phyloP scores from a whole-genome alignment of 2,888 invertebrate species.

The Agriopis aurantiaria region DNA sequence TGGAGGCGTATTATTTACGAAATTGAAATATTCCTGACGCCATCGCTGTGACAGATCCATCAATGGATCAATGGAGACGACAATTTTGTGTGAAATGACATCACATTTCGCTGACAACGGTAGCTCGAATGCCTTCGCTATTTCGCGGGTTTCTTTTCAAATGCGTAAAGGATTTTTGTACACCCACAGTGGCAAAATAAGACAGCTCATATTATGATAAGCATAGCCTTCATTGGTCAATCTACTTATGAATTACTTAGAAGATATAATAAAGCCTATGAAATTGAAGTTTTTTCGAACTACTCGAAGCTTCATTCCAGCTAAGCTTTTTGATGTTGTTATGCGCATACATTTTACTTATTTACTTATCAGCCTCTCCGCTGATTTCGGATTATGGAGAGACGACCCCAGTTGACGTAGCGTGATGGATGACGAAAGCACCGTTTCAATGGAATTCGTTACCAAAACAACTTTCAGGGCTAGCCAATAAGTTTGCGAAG shows the following conservation, averaged over 20 bases:
- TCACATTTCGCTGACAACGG: slow-evolving; percentile 19
- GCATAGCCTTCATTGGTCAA: neutral
- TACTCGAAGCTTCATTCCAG: slow-evolving; percentile 1
- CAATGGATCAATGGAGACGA: slow-evolving; percentile 24
- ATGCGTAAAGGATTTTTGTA: neutral
- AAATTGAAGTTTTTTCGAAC: neutral
- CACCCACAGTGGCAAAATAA: neutral
- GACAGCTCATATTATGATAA: neutral
- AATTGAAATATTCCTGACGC: slow-evolving; percentile 27
- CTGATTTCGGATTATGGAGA: slow-evolving; percentile 22
- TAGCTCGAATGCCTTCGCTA: slow-evolving; percentile 2
- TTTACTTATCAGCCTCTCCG: slow-evolving; percentile 10
- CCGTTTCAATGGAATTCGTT: slow-evolving; percentile 18
- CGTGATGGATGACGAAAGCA: slow-evolving; percentile 24
- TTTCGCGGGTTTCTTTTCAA: neutral
- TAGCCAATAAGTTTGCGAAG: slow-evolving; percentile 27
- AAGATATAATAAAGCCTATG: neutral
- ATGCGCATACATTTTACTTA: slow-evolving; percentile 23
- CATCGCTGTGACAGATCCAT: slow-evolving; percentile 14
- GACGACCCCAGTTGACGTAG: slow-evolving; percentile 11
- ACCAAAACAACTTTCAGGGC: slow-evolving; percentile 21
- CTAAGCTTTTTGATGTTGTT: slow-evolving; percentile 11
- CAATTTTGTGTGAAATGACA: slow-evolving; percentile 26
- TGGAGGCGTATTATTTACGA: slow-evolving; percentile 16
- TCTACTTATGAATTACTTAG: neutral